Evolutionary conservation across 1,140 invertebrate species (phyloP), one percentile per base, ranked within the genome.

Genomic region (Brachionus asplanchnoidis): DNA sequence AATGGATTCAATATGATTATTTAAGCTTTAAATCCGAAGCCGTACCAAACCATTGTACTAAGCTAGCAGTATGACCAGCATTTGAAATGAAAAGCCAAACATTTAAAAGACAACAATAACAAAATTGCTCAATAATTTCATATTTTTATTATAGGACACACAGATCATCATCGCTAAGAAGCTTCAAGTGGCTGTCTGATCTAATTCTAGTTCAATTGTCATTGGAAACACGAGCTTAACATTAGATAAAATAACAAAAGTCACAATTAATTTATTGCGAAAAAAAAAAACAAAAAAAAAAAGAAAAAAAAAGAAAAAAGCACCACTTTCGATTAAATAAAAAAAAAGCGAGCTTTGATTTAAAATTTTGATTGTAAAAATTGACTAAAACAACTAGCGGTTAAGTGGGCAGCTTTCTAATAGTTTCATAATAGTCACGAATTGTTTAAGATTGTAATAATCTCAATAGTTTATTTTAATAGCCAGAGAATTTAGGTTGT

Each of bases 401-500:
- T 60, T 60, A 60, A 60, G 53, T 60, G 53, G 53, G 17, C 53
- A 60, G 53, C 53, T 60, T 60, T 60, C 20, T 20, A 60, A 60
- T 26, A 60, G 53, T 60, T 60, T 60, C 53, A 60, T 60, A 60
- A 60, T 60, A 60, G 53, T 60, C 53, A 60, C 53, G 53, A 60
- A 60, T 60, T 60, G 53, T 60, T 60, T 60, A 60, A 60, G 53
- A 60, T 60, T 9, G 53, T 60, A 60, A 60, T 60, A 60, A 60
- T 60, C 53, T 60, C 53, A 60, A 60, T 60, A 60, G 53, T 60
- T 60, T 60, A 60, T 60, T 60, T 60, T 60, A 60, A 60, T 60
- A 60, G 53, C 20, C 53, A 60, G 53, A 20, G 20, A 20, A 60
- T 60, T 60, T 60, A 60, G 53, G 53, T 60, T 60, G 53, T 60